phyloP scores from a whole-genome alignment of 2,888 invertebrate species.

The Acleris holmiana region DNA sequence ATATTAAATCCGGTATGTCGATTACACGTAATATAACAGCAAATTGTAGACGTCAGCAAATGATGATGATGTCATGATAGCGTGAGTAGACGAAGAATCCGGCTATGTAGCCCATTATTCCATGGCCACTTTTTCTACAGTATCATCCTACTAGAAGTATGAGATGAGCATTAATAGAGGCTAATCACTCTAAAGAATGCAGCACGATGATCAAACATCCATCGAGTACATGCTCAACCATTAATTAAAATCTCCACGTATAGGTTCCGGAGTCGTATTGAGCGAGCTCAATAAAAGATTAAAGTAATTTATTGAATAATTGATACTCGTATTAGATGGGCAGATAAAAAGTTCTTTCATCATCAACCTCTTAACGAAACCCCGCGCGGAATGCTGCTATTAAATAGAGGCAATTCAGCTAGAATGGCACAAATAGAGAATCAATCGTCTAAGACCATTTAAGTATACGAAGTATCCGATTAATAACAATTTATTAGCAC shows the following conservation, averaged over 20 bases:
- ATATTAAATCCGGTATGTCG: conserved; percentile 25
- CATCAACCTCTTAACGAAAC: no score
- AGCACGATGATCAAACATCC: conserved; percentile 54
- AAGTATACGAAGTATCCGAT: conserved; percentile 12
- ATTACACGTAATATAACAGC: conserved; percentile 56
- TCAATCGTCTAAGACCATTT: conserved; percentile 10
- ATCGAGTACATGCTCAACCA: conserved; percentile 54
- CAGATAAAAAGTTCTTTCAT: no score
- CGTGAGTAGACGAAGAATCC: conserved; percentile 70
- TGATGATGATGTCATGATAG: conserved; percentile 78
- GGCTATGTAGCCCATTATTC: conserved; percentile 67
- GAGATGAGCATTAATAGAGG: conserved; percentile 51
- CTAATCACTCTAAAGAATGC: conserved; percentile 48
- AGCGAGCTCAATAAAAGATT: conserved; percentile 21
- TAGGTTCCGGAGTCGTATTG: conserved; percentile 54
- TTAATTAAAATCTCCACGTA: conserved; percentile 55
- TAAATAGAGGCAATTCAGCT: conserved; percentile 1
- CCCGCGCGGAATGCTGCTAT: neutral
- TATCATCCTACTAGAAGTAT: conserved; percentile 57
- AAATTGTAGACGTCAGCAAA: conserved; percentile 64
- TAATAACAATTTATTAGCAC: conserved; percentile 28
- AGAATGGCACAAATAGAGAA: conserved; percentile 9
- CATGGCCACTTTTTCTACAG: conserved; percentile 78
- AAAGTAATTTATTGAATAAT: conserved; percentile 13
- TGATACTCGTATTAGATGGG: conserved; percentile 14